phyloP scores from a whole-genome alignment of 2,797 vertebrate genomes.

The Erithacus rubecula region DNA sequence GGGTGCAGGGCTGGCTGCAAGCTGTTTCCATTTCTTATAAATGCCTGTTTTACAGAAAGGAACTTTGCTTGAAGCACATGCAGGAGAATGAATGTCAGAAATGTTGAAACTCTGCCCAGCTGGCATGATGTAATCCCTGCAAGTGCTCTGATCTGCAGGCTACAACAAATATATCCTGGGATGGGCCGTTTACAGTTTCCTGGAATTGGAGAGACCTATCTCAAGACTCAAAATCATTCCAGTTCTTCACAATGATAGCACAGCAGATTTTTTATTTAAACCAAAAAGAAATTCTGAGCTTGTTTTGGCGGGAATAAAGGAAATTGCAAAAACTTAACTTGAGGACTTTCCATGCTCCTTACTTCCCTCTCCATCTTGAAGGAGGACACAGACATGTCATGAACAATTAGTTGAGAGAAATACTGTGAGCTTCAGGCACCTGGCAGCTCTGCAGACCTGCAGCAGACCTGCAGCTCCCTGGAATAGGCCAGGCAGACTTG shows the following conservation, averaged over 20 bases:
- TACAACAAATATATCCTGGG: slow-evolving; percentile 20
- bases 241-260: not conserved
- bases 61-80: slow-evolving; percentile 1
- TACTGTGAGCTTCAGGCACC: not conserved
- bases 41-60: slow-evolving; percentile 58
- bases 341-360: not conserved
- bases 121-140: slow-evolving; percentile 1
- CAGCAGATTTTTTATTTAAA: not conserved
- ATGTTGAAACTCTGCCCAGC: slow-evolving; percentile 46
- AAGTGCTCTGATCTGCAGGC: not conserved
- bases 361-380: not conserved
- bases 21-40: slow-evolving; percentile 69
- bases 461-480: not conserved
- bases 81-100: slow-evolving; percentile 29
- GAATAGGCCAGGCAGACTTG: not conserved
- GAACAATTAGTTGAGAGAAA: not conserved
- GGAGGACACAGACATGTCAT: not conserved
- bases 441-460: not conserved
- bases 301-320: not conserved
- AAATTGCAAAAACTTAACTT: not conserved
- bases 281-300: not conserved
- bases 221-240: not conserved
- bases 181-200: slow-evolving; percentile 15
- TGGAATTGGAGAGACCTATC: slow-evolving; percentile 14
- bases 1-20: not conserved